These are phyloP conservation scores for Astreopora myriophthalma DNA, from an alignment of 64 coral and sea anemone species.

Conservation along the genomic window DNA sequence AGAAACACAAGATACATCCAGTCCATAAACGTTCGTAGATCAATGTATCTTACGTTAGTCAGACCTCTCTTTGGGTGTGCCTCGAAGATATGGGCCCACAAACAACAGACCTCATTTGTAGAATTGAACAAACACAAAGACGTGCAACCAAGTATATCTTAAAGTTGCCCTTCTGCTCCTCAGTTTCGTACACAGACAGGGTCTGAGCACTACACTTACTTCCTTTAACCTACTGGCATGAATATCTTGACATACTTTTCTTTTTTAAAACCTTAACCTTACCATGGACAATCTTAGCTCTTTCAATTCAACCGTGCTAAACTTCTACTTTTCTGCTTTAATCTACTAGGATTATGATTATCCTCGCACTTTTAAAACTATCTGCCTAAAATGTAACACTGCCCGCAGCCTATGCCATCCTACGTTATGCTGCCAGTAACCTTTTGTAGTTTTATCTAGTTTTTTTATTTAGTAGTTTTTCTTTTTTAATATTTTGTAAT, in stretches of 20 bases:
- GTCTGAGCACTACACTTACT: no score
- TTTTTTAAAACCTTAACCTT: background rate
- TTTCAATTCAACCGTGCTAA: background rate
- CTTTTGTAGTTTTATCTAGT: no score
- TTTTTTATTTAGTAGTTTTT: no score
- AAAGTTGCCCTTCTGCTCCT: no score
- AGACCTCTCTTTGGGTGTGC: constrained; percentile 44
- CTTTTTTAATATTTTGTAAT: no score
- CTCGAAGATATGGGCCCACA: constrained; percentile 27
- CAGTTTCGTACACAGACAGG: no score
- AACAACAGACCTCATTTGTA: background rate
- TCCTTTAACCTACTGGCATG: no score
- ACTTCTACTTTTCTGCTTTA: background rate
- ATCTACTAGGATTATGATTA: background rate
- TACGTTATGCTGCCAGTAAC: background rate
- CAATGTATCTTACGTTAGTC: constrained; percentile 50
- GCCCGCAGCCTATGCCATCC: background rate
- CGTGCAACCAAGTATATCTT: no score
- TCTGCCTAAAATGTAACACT: constrained; percentile 3
- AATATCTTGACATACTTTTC: no score
- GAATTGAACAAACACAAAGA: background rate
- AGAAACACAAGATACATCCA: constrained; percentile 52
- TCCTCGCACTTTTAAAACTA: constrained; percentile 17
- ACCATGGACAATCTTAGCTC: background rate
- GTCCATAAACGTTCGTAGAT: background rate